These are phyloP conservation scores for Aphelenchoides fujianensis DNA, from an alignment of 1,140 invertebrate species.

Conservation along the genomic window DNA sequence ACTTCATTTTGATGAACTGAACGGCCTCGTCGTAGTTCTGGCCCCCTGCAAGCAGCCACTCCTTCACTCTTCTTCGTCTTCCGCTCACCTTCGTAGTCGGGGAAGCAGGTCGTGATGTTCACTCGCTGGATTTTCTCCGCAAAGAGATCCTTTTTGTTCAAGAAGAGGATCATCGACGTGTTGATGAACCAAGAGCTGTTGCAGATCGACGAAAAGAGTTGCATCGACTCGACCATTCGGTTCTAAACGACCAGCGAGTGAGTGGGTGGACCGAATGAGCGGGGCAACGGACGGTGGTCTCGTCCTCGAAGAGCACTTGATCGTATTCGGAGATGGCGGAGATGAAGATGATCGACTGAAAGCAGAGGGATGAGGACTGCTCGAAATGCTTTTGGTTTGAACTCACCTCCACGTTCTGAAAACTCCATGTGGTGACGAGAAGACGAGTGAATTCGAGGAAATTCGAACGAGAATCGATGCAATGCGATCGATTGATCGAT, in stretches of 20 bases:
- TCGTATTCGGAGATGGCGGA: conserved; percentile 64
- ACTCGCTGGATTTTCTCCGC: conserved; percentile 53
- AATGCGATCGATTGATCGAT: no score
- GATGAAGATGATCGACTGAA: conserved; percentile 65
- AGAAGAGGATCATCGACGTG: conserved; percentile 51
- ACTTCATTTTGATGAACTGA: conserved; percentile 59
- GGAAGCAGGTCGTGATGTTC: conserved; percentile 53
- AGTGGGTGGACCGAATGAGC: no score
- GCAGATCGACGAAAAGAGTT: conserved; percentile 60
- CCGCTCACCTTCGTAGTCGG: conserved; percentile 54
- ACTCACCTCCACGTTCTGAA: conserved; percentile 64
- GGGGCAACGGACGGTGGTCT: conserved; percentile 49
- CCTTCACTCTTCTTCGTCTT: no score
- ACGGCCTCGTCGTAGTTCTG: conserved; percentile 62
- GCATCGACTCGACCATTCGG: conserved; percentile 61
- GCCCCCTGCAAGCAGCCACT: no score
- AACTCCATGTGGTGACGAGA: no score
- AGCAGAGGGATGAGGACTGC: no score
- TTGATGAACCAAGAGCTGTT: conserved; percentile 60
- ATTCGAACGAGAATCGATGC: no score
- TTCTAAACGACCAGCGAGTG: conserved; percentile 60
- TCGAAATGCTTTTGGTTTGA: no score
- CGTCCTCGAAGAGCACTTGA: conserved; percentile 64
- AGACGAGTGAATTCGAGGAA: no score
- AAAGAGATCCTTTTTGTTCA: conserved; percentile 53